Evolutionary conservation across 2,888 invertebrate species (phyloP).

Genomic region (Rotaria macrura): DNA sequence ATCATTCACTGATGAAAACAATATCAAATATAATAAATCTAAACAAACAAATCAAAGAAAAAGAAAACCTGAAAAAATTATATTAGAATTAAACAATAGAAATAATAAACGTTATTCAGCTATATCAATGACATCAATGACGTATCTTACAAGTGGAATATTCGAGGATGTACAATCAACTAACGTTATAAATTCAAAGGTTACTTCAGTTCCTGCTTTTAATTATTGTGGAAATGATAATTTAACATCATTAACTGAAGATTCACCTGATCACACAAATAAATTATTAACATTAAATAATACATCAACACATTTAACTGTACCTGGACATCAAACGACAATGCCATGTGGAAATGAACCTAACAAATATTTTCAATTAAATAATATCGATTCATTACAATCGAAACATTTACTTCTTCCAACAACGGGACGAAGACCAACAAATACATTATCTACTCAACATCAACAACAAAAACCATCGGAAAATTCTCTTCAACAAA

Average conservation of each 20-base stretch:
- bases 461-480: background rate
- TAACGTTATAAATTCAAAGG: background rate
- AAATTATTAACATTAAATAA: background rate
- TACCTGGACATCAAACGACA: background rate
- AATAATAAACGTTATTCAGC: background rate
- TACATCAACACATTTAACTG: background rate
- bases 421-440: background rate
- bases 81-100: background rate
- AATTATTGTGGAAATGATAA: background rate
- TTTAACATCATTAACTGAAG: background rate
- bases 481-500: background rate
- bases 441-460: background rate
- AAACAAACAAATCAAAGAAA: background rate
- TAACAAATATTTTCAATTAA: background rate
- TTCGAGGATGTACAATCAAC: background rate
- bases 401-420: background rate
- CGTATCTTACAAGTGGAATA: background rate
- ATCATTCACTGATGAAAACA: background rate
- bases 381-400: background rate
- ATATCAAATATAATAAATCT: no score
- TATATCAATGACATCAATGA: background rate
- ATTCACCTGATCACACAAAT: background rate
- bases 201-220: background rate
- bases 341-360: no score
- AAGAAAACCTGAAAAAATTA: background rate